Base-by-base conservation (phyloP, 1,140 invertebrate genomes). In the Drosophila pruinosa region DNA sequence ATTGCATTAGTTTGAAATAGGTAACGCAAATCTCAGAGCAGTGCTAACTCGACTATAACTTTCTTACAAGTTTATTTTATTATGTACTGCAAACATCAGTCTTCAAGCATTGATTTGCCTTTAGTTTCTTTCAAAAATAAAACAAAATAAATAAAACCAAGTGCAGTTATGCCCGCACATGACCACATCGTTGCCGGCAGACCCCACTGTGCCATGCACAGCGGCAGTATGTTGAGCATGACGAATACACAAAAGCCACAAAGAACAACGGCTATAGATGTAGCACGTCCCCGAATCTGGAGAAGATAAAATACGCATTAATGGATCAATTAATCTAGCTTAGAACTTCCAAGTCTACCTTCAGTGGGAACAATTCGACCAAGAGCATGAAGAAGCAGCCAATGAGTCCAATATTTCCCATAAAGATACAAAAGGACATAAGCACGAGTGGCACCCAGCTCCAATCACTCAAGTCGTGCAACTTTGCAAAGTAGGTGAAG, bases 111-210 rank as follows among this genome's bases (percentile, higher is more conserved):
- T 0, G 76, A 85, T 26, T 90, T 91, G 7, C 89, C 90, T 26
- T 83, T 90, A 4, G 90, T 91, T 62, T 91, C 90, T 15, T 77
- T 78, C 0, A 91, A 12, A 36, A 88, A 91, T 8, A 75, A 31
- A 0, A 57, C 15, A 19, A 90, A 77, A 41, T 71, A 88, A 7
- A 79, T 4, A 12, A 83, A 83, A 17, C 74, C 54, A 5, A 83
- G 31, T 6, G 69, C 54, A 1, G 74, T 67, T 1, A 90, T 41
- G 3, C 56, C 41, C 0, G 75, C 75, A 68, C 80, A 90, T 0
- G 75, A 75, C 76, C 75, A 91, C 88, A 91, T 91, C 1, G 83
- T 89, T 1, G 54, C 57, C 14, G 88, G 71, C 5, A 91, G 69
- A 3, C 89, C 89, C 65, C 77, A 78, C 2, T 72, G 34, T 0